These are phyloP conservation scores for Zosterops pallidus DNA, from an alignment of 2,113 vertebrate species.

Conservation along the genomic window DNA sequence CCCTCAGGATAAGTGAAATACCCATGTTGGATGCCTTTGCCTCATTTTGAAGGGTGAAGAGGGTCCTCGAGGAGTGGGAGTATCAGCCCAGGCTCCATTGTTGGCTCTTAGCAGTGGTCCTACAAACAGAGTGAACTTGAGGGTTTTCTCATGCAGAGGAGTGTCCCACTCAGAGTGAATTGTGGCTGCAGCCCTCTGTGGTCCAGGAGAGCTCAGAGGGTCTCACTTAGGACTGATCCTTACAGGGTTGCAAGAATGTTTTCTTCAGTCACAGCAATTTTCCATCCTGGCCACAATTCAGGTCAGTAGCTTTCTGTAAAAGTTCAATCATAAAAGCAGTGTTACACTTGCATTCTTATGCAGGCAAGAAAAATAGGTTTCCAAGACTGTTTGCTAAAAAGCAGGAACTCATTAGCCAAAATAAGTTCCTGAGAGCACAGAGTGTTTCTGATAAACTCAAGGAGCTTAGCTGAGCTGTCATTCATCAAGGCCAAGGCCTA, in stretches of 20 bases:
- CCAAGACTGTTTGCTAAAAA: neutral
- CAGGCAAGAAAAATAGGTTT: neutral
- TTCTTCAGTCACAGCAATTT: neutral
- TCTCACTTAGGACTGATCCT: neutral
- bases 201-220: neutral
- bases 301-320: neutral
- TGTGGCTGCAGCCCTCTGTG: neutral
- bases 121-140: neutral
- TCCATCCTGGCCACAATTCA: neutral
- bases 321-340: neutral
- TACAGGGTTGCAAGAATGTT: neutral
- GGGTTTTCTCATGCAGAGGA: fast-evolving
- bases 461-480: neutral
- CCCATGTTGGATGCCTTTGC: neutral
- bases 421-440: neutral
- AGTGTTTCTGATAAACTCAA: neutral
- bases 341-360: neutral
- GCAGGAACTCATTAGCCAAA: neutral
- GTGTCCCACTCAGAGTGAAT: neutral
- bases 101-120: neutral
- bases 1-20: neutral
- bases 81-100: neutral
- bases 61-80: fast-evolving
- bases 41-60: neutral
- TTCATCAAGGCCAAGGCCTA: neutral